Evolutionary conservation across 2,888 invertebrate species (phyloP).

Genomic region (Vannuccia rotundouncinata): DNA sequence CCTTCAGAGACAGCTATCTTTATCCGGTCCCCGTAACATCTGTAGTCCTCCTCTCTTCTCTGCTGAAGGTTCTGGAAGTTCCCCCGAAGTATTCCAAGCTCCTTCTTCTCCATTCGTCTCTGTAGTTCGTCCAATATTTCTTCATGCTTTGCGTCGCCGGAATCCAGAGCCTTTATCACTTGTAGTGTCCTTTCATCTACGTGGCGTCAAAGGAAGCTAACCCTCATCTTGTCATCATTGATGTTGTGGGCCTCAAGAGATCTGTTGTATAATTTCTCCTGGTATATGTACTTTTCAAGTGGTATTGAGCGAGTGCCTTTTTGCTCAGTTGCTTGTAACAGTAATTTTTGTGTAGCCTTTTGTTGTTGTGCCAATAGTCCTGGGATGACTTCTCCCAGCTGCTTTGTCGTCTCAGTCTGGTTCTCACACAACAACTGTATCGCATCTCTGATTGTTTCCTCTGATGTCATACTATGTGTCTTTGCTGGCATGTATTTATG

Average conservation of each 20-base stretch:
- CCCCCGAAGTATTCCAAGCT: neutral
- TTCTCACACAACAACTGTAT: neutral
- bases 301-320: neutral
- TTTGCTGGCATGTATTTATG: neutral
- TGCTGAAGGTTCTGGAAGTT: neutral
- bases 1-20: neutral
- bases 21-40: neutral
- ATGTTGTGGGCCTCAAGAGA: neutral
- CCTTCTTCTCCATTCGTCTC: neutral
- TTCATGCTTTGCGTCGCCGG: neutral
- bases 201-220: neutral
- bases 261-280: neutral
- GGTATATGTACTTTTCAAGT: neutral
- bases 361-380: neutral
- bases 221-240: neutral
- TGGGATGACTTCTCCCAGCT: neutral
- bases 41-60: neutral
- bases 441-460: neutral
- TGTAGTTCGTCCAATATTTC: neutral
- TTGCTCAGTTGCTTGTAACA: neutral
- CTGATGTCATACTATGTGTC: neutral
- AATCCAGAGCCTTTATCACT: neutral
- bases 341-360: neutral
- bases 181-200: neutral
- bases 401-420: neutral